These are phyloP conservation scores for Aphidius ervi DNA, from an alignment of 1,140 invertebrate genomes.

Conservation along the genomic window DNA sequence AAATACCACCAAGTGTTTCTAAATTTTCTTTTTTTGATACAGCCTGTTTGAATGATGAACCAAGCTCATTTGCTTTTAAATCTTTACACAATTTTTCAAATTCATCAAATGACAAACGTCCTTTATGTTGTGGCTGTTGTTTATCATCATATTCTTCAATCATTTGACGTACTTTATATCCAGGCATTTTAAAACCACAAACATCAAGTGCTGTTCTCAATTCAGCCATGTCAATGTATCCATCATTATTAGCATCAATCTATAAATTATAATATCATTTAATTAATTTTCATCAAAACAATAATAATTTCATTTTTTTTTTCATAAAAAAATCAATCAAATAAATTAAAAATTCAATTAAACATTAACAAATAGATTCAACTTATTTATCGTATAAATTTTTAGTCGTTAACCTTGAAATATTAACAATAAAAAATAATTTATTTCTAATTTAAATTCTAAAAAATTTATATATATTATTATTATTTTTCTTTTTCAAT, in stretches of 20 bases:
- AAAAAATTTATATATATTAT: too few relatives aligned
- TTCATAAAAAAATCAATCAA: too few relatives aligned
- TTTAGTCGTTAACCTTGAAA: too few relatives aligned
- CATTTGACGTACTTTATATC: constrained; percentile 87
- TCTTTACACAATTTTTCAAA: constrained; percentile 88
- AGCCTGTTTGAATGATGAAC: constrained; percentile 85
- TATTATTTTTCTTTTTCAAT: too few relatives aligned
- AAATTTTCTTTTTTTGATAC: constrained; percentile 92
- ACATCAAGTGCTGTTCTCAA: constrained; percentile 84
- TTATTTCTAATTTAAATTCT: too few relatives aligned
- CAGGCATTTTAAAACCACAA: constrained; percentile 89
- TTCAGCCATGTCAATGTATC: constrained; percentile 84
- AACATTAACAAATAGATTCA: not conserved
- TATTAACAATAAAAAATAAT: too few relatives aligned
- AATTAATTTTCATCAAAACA: too few relatives aligned
- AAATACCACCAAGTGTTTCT: constrained; percentile 89
- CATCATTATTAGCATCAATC: constrained; percentile 89
- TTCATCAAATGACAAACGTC: constrained; percentile 76
- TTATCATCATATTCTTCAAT: constrained; percentile 82
- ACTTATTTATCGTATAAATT: not conserved
- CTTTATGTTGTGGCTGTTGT: constrained; percentile 64
- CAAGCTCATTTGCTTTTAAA: constrained; percentile 85
- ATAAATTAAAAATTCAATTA: not conserved
- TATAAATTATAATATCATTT: constrained; percentile 41
- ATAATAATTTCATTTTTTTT: too few relatives aligned